Evolutionary conservation across 1,140 invertebrate species (phyloP).

Genomic region (Wasmannia auropunctata): DNA sequence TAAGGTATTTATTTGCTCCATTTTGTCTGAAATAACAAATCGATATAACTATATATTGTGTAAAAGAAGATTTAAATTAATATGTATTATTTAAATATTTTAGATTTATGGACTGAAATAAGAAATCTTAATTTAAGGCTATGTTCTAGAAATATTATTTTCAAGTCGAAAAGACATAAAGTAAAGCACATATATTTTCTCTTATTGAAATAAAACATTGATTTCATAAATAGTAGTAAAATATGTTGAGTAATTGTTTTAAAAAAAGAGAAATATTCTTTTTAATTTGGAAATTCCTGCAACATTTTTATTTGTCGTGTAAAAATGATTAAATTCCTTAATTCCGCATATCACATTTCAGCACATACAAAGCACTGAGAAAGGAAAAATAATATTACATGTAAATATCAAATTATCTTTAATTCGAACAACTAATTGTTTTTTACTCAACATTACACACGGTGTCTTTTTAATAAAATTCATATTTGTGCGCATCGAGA

Average conservation of each 20-base stretch:
- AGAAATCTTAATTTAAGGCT: not conserved
- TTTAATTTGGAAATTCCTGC: not conserved
- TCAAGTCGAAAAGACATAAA: no score
- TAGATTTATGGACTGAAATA: not conserved
- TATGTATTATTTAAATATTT: no score
- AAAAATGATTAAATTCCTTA: not conserved
- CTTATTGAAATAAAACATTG: not conserved
- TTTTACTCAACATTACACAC: not conserved
- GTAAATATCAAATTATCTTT: not conserved
- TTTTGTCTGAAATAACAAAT: constrained; percentile 26
- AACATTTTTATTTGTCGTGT: not conserved
- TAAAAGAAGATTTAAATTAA: no score
- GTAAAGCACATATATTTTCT: not conserved
- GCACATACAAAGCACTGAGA: not conserved
- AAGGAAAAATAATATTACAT: not conserved
- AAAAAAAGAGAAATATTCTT: not conserved
- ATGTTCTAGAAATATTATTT: not conserved
- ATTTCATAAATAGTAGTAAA: not conserved
- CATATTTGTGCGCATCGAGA: not conserved
- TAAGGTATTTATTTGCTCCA: constrained; percentile 73
- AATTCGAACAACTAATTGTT: not conserved
- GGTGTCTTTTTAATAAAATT: not conserved
- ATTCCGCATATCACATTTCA: not conserved
- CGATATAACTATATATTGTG: not conserved
- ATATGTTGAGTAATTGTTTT: not conserved